Evolutionary conservation across 2,888 invertebrate species (phyloP), one percentile per base, ranked within the genome.

Genomic region (Rhynchonema sp.): DNA sequence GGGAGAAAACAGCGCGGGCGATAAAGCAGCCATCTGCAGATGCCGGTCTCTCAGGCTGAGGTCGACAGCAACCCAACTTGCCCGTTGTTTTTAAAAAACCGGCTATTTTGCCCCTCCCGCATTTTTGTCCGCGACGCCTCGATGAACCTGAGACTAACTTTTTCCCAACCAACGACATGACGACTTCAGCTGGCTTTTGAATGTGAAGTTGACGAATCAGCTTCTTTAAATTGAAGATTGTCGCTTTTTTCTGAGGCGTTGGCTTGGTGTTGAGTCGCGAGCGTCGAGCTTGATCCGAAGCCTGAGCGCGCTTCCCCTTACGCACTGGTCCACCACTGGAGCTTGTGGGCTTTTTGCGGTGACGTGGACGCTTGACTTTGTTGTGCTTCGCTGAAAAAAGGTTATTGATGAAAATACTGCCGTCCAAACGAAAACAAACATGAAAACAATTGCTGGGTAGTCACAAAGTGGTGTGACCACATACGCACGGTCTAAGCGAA

Each of bases 131-230:
- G n/a, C n/a, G n/a, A n/a, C n/a, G n/a, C n/a, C n/a, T n/a, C n/a
- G n/a, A n/a, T n/a, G n/a, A n/a, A n/a, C 13, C n/a, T 2, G 25
- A 54, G 46, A 13, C 62, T 59, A 63, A 76, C 75, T 70, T 74
- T 67, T 76, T 78, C 23, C 77, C 77, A 55, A 77, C 67, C 30
- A 77, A 67, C 56, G 72, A 70, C 76, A 77, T 74, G 62, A 77
- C 74, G 65, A 72, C 69, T 38, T 75, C 71, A 13, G 74, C 74
- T n/a, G 77, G 77, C 60, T 73, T 70, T 22, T 65, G 65, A 59
- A 77, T 74, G 66, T 77, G 77, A 52, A 77, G 68, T 62, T 73
- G 71, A 30, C 77, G 67, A 59, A 77, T 75, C 30, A 77, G 68
- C 63, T 74, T 72, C 65, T 77, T 77, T 60, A 77, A 64, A n/a